Conservation (phyloP, 2,797 vertebrate species). For the Danionella dracula region DNA sequence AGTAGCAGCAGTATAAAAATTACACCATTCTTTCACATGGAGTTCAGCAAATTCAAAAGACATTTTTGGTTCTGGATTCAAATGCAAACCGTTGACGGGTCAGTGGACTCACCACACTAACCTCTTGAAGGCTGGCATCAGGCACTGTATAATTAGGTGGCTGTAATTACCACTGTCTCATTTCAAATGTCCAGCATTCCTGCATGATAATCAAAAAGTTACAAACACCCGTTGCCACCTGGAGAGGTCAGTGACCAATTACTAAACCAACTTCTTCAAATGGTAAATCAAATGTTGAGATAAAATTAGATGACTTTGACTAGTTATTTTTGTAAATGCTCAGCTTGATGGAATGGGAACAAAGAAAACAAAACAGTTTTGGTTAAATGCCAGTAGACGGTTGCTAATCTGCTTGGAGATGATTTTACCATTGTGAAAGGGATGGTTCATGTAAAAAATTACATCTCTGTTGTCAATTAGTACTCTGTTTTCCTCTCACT, state of each 20-base stretch:
- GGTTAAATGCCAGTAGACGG: neutral
- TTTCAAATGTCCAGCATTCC: slow-evolving; percentile 56
- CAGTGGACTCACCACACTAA: slow-evolving; percentile 50
- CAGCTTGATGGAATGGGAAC: neutral
- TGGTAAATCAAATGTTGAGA: slow-evolving; percentile 35
- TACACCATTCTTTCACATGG: slow-evolving; percentile 34
- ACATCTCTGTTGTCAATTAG: too few species aligned
- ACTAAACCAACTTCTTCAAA: slow-evolving; percentile 40
- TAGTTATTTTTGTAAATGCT: slow-evolving; percentile 24
- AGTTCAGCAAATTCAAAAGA: slow-evolving; percentile 38
- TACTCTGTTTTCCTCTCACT: too few species aligned
- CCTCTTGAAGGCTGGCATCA: slow-evolving; percentile 48
- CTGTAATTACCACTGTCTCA: slow-evolving; percentile 57
- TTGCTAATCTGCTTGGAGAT: neutral
- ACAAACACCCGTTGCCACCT: slow-evolving; percentile 43
- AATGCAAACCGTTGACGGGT: slow-evolving; percentile 49
- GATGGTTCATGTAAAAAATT: neutral
- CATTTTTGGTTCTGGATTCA: slow-evolving; percentile 39
- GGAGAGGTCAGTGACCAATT: slow-evolving; percentile 52
- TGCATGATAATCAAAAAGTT: slow-evolving; percentile 51
- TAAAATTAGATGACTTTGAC: neutral
- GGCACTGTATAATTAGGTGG: slow-evolving; percentile 54
- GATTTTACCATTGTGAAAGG: neutral
- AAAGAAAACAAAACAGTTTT: neutral
- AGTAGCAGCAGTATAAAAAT: slow-evolving; percentile 39